phyloP scores from a whole-genome alignment of 2,113 vertebrate species.

The Eolophus roseicapilla region DNA sequence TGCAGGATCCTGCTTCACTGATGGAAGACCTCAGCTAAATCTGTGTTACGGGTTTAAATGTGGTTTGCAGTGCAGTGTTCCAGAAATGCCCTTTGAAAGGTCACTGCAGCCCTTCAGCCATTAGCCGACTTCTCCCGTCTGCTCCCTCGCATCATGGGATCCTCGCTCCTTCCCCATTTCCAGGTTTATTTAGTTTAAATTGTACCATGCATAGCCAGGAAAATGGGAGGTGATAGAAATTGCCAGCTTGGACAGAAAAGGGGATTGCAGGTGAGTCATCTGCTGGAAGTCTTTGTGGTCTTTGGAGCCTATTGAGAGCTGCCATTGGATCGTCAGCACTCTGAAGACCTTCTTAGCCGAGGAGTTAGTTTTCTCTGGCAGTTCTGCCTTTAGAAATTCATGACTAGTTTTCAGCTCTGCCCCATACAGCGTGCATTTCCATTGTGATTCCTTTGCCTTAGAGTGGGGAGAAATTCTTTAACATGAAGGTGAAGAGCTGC shows the following conservation, averaged over 20 bases:
- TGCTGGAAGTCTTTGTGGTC: neutral
- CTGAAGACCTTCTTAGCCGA: rapidly evolving
- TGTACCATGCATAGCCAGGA: neutral
- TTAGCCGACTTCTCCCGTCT: neutral
- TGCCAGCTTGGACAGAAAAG: neutral
- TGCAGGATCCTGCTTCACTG: neutral
- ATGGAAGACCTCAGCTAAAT: neutral
- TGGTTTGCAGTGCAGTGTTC: neutral
- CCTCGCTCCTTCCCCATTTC: rapidly evolving
- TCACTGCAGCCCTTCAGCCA: neutral
- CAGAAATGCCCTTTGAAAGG: neutral
- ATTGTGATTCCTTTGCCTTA: neutral
- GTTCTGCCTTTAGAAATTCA: neutral
- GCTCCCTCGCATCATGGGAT: neutral
- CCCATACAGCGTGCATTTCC: neutral
- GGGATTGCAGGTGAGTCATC: neutral
- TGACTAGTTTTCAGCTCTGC: rapidly evolving
- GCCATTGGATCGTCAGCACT: rapidly evolving
- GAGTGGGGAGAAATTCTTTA: neutral
- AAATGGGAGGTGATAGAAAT: neutral
- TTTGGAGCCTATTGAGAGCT: neutral
- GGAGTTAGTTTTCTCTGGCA: neutral
- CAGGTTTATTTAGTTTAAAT: neutral
- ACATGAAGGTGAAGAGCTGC: neutral
- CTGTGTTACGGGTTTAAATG: rapidly evolving